Percentiles rank a stretch among this genome's conserved stretches.
Evolutionary conservation across 2,797 vertebrate species (phyloP).

Genomic region (Cryptoblepharus egeriae): DNA sequence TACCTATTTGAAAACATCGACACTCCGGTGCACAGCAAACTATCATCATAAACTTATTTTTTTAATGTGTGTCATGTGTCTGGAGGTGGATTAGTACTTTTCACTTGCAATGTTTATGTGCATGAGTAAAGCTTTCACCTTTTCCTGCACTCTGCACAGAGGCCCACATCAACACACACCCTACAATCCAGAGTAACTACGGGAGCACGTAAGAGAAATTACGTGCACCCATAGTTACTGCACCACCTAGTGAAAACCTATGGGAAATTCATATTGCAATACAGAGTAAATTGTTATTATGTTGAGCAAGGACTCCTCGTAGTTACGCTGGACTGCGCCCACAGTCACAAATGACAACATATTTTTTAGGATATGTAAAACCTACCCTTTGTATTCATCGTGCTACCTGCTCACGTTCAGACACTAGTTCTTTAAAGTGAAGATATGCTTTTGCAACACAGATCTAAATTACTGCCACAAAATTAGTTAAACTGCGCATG

Average conservation of each 20-base stretch:
- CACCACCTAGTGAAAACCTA: too few relatives aligned
- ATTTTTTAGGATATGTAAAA: neutral
- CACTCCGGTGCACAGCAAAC: slow-evolving; percentile 51
- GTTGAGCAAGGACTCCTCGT: too few relatives aligned
- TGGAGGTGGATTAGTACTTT: slow-evolving; percentile 7
- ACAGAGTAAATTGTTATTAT: too few relatives aligned
- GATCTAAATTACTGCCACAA: neutral
- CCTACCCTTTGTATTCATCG: neutral
- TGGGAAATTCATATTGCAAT: too few relatives aligned
- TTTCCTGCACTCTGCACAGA: neutral
- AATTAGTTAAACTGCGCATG: too few relatives aligned
- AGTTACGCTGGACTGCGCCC: too few relatives aligned
- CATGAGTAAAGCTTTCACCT: neutral
- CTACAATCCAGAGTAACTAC: too few relatives aligned
- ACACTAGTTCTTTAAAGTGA: neutral
- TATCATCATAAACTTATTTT: neutral
- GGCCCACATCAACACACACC: too few relatives aligned
- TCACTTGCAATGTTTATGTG: neutral
- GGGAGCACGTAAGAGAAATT: too few relatives aligned
- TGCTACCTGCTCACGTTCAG: neutral
- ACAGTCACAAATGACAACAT: neutral
- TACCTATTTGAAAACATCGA: slow-evolving; percentile 69
- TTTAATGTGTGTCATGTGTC: slow-evolving; percentile 17
- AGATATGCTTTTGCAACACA: neutral
- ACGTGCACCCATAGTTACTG: too few relatives aligned